phyloP scores from a whole-genome alignment of 2,113 vertebrate genomes.

The Ceyx melanurus region DNA sequence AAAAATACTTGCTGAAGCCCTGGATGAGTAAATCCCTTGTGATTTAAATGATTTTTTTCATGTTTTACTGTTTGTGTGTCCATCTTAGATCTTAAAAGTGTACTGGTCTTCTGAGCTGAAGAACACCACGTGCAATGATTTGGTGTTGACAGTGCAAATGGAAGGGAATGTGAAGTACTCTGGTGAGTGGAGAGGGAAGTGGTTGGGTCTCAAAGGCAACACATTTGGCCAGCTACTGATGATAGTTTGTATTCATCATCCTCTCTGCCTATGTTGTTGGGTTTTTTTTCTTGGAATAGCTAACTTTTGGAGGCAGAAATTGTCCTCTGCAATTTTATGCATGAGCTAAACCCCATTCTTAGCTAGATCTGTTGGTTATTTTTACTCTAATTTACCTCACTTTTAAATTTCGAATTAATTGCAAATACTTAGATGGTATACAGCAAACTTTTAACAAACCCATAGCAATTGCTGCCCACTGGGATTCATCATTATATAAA shows the following conservation, averaged over 20 bases:
- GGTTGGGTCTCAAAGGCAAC: background rate
- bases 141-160: slow-evolving; percentile 76
- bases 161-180: slow-evolving; percentile 8
- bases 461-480: background rate
- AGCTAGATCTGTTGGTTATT: background rate
- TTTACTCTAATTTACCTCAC: background rate
- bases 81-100: slow-evolving; percentile 74
- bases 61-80: background rate
- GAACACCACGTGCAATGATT: slow-evolving; percentile 44
- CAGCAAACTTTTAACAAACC: background rate
- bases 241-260: background rate
- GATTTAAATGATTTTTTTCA: background rate
- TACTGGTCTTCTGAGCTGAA: slow-evolving; percentile 73
- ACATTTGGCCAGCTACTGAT: background rate
- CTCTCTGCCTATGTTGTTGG: background rate
- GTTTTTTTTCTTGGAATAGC: background rate
- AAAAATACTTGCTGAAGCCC: background rate
- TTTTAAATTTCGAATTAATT: background rate
- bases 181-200: slow-evolving; percentile 22
- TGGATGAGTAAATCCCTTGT: background rate
- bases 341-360: background rate
- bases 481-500: background rate
- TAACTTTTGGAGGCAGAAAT: background rate
- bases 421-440: background rate
- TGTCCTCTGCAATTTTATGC: background rate